phyloP scores from a whole-genome alignment of 2,888 invertebrate genomes.

The Aphidius colemani region DNA sequence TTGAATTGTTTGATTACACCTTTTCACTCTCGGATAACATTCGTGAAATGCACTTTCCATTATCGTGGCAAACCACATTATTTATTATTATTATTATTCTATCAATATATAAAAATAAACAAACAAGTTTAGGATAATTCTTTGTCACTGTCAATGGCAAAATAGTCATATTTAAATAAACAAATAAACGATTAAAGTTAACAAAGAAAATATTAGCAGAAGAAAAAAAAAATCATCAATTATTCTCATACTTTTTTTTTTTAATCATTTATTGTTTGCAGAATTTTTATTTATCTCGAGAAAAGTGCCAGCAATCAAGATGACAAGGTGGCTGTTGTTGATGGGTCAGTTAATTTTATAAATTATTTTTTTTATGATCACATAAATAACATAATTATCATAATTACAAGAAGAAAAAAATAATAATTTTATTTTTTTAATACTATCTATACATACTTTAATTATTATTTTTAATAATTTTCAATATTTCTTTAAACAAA shows the following conservation, averaged over 20 bases:
- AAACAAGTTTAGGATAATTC: conserved; percentile 19
- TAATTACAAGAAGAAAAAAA: too few species aligned
- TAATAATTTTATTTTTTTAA: too few species aligned
- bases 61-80: conserved; percentile 34
- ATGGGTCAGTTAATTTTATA: conserved; percentile 45
- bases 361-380: conserved; percentile 1
- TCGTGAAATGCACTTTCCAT: conserved; percentile 33
- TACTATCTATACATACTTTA: too few species aligned
- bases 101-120: not conserved
- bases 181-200: too few species aligned
- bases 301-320: conserved; percentile 43
- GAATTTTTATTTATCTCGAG: conserved; percentile 37
- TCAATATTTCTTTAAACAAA: too few species aligned
- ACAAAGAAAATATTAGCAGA: not conserved
- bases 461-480: too few species aligned
- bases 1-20: conserved; percentile 30
- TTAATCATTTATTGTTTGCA: conserved; percentile 6
- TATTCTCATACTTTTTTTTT: not conserved
- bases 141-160: conserved; percentile 33
- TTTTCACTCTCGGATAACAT: conserved; percentile 34
- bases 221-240: not conserved
- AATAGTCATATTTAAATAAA: not conserved
- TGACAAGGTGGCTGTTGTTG: conserved; percentile 53
- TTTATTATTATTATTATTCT: not conserved
- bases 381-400: too few species aligned